A percentile compares a stretch with the other conserved stretches of the same genome.
These are phyloP conservation scores for Parelbella ahira DNA, from an alignment of 2,888 invertebrate species.

Conservation along the genomic window DNA sequence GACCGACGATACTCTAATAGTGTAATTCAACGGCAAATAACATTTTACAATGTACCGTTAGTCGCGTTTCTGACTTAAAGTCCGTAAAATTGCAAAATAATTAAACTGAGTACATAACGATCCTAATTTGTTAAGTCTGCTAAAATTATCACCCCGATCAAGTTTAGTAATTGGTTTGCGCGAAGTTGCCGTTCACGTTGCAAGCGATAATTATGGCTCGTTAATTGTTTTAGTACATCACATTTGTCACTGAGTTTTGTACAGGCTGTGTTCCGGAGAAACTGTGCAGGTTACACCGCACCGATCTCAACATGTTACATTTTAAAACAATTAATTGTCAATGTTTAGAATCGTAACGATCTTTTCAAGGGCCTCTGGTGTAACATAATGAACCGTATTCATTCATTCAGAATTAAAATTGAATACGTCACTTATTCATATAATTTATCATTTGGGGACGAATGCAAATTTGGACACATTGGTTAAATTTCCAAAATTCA, in stretches of 20 bases:
- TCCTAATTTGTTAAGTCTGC: slow-evolving; percentile 32
- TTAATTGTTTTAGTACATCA: slow-evolving; percentile 34
- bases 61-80: slow-evolving; percentile 17
- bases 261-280: slow-evolving; percentile 18
- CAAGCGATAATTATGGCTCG: slow-evolving; percentile 42
- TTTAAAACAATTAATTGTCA: slow-evolving; percentile 1
- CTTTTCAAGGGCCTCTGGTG: slow-evolving; percentile 58
- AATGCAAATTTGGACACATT: no score
- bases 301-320: slow-evolving; percentile 15
- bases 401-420: slow-evolving; percentile 48
- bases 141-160: slow-evolving; percentile 47
- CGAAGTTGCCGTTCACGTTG: slow-evolving; percentile 35
- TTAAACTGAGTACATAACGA: slow-evolving; percentile 21
- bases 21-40: no score
- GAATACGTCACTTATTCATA: no score
- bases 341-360: slow-evolving; percentile 27
- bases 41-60: no score
- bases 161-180: slow-evolving; percentile 60
- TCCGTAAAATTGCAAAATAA: slow-evolving; percentile 23
- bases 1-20: no score
- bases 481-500: no score
- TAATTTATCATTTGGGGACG: no score
- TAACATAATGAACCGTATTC: slow-evolving; percentile 67
- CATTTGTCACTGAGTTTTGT: slow-evolving; percentile 24
- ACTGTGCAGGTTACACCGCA: background rate